Base-by-base conservation (phyloP, 2,888 invertebrate genomes). In the Drosophila rubida region DNA sequence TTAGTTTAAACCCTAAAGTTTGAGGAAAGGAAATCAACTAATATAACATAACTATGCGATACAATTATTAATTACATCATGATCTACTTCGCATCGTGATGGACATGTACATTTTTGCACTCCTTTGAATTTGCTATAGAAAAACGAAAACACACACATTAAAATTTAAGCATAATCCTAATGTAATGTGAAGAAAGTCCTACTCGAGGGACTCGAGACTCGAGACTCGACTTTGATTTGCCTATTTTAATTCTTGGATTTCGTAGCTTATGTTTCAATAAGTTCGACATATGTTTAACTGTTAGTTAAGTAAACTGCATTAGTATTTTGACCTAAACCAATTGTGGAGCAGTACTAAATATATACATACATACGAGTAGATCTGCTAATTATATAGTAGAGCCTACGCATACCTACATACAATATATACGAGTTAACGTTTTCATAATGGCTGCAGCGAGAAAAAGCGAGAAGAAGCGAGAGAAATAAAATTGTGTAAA, bases 321-420 rank as follows among this genome's bases (percentile, higher is more conserved):
- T 73, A 88, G 84, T 85, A 88, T 85, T 86, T 75, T 73, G 60
- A 62, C 14, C 66, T 73, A 69, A 74, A 58, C 54, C 55, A 72
- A 71, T 71, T 71, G 55, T 65, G 73, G 51, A 66, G 60, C 70
- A 73, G 73, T 71, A 70, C 53, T 72, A 64, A 45, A 65, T 60
- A 42, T 59, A 67, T 61, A 35, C 42, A 66, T 45, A 61, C 49
- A 50, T 69, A 57, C 14, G 45, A 16, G 57, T 49, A 55, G 39
- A 50, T 70, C 55, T 75, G 71, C 71, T 76, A 71, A 61, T 54
- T 74, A 63, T 51, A 72, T 51, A 77, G 67, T 76, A 76, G 72
- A 66, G 27, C 58, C 67, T 72, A 74, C 61, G 41, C 63, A 66
- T 70, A 48, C 30, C 46, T 58, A 75, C 45, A 57, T 75, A 69